Base-by-base conservation (phyloP, 2,888 invertebrate genomes). In the Crematogaster levior region DNA sequence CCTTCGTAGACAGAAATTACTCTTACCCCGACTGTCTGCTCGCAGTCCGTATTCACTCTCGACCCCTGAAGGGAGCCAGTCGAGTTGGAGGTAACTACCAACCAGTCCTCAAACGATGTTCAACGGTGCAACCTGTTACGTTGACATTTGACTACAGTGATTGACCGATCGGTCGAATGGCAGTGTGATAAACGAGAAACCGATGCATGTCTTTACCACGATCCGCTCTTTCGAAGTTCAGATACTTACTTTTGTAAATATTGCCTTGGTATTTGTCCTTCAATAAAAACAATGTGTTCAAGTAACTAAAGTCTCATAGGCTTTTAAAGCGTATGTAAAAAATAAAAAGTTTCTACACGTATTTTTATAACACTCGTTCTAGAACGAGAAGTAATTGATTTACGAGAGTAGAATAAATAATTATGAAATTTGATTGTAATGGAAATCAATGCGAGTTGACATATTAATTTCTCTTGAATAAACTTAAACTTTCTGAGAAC, bases 61-160 rank as follows among this genome's bases (percentile, higher is more conserved):
- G 43, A 68, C 75, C 84, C 53, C 30, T 37, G 48, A 60, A 60
- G 70, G 46, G 66, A 83, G 72, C 65, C 56, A 30, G 68, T 68
- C 80, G 61, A 56, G 56, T 75, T 79, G 34, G 73, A 61, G 63
- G 61, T 81, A 66, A 60, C 65, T 83, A 40, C 56, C 58, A 58
- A 75, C 53, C 34, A 72, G 53, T 70, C 63, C 73, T 84, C 85
- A 84, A 84, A 79, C 82, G 84, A 74, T 80, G 73, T 43, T 79
- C 85, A 72, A 63, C 72, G 66, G 83, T 87, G 85, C 89, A 90
- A 92, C 91, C 91, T 92, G 90, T 91, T 92, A 92, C 91, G 70
- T 91, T 89, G 79, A 87, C 85, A 77, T 48, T 58, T 70, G 77
- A 79, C 77, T 79, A 70, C 77, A 79, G 70, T 79, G 77, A 79